Conservation (phyloP, 2,113 vertebrate species). For the Syngnathus floridae region DNA sequence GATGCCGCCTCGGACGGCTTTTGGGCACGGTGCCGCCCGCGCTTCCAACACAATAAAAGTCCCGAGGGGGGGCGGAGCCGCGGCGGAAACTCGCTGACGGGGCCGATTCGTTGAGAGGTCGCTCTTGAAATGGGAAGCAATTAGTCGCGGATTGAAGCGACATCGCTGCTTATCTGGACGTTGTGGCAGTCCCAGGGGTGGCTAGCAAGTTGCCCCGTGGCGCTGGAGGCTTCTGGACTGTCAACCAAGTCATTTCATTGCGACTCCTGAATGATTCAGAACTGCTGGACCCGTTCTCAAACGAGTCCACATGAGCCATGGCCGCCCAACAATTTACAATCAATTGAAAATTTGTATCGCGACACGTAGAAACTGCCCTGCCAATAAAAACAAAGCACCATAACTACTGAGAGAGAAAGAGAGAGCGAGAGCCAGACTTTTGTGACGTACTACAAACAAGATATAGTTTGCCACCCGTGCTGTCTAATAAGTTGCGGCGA, state of each 20-base stretch:
- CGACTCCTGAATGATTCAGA: too few relatives aligned
- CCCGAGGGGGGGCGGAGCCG: slow-evolving; percentile 30
- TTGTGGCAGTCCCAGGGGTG: background rate
- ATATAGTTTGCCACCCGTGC: background rate
- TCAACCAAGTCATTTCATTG: too few relatives aligned
- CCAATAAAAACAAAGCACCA: too few relatives aligned
- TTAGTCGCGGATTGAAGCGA: slow-evolving; percentile 61
- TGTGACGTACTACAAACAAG: background rate
- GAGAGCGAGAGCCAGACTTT: too few relatives aligned
- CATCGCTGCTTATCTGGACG: slow-evolving; percentile 33
- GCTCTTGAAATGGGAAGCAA: slow-evolving; percentile 60
- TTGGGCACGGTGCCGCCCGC: slow-evolving; percentile 40
- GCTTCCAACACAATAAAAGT: slow-evolving; percentile 33
- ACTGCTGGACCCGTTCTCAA: too few relatives aligned
- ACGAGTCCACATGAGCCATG: too few relatives aligned
- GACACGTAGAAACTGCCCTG: too few relatives aligned
- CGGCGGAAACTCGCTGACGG: slow-evolving; percentile 61
- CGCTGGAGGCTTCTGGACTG: too few relatives aligned
- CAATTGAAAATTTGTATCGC: too few relatives aligned
- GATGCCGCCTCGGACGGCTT: slow-evolving; percentile 52
- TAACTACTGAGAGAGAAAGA: too few relatives aligned
- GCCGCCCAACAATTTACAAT: too few relatives aligned
- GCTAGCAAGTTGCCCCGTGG: too few relatives aligned
- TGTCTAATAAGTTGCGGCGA: background rate
- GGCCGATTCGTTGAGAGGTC: slow-evolving; percentile 64